These are phyloP conservation scores for Stegodyphus mimosarum DNA, from an alignment of 1,140 invertebrate genomes.

Conservation along the genomic window DNA sequence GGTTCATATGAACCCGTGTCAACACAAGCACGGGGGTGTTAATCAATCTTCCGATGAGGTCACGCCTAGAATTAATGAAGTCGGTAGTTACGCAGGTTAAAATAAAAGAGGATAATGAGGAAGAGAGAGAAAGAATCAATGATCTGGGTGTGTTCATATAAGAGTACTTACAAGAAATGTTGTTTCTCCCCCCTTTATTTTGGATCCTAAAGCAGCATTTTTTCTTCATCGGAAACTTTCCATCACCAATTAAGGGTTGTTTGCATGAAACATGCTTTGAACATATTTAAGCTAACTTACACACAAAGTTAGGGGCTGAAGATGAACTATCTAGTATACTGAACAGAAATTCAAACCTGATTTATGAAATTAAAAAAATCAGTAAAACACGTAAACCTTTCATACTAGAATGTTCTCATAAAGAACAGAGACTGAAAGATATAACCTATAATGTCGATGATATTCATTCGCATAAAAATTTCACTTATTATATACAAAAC, in stretches of 20 bases:
- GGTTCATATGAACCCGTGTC: slow-evolving; percentile 24
- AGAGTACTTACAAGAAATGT: slow-evolving; percentile 21
- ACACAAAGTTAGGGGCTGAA: too few relatives aligned
- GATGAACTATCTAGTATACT: too few relatives aligned
- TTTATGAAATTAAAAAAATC: too few relatives aligned
- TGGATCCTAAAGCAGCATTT: background rate
- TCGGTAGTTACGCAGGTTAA: slow-evolving; percentile 48
- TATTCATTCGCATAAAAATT: too few relatives aligned
- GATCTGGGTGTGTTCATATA: slow-evolving; percentile 29
- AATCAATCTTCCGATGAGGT: slow-evolving; percentile 46
- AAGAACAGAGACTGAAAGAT: too few relatives aligned
- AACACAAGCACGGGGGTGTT: slow-evolving; percentile 36
- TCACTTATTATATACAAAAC: too few relatives aligned
- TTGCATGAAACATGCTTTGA: too few relatives aligned
- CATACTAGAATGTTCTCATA: too few relatives aligned
- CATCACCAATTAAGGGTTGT: background rate
- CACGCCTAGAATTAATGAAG: slow-evolving; percentile 57
- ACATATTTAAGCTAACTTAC: too few relatives aligned
- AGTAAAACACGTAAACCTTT: too few relatives aligned
- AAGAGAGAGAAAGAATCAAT: slow-evolving; percentile 43
- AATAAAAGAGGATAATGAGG: slow-evolving; percentile 54
- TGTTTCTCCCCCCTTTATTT: slow-evolving; percentile 17
- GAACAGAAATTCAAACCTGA: too few relatives aligned
- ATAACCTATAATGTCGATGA: too few relatives aligned
- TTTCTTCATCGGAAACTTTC: slow-evolving; percentile 17